phyloP scores from a whole-genome alignment of 2,797 vertebrate genomes.

The Tenualosa thibaudeaui region DNA sequence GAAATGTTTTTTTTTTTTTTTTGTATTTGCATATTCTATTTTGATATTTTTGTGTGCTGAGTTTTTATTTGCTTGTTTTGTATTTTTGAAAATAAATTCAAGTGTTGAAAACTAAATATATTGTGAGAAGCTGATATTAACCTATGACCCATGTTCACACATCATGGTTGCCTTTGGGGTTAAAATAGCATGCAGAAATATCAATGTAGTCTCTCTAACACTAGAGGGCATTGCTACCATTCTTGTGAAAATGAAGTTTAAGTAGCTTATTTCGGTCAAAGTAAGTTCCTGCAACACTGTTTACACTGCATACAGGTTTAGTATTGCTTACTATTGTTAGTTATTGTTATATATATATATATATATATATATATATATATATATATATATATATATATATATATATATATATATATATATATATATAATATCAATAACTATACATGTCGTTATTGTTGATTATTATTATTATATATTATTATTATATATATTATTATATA shows the following conservation, averaged over 20 bases:
- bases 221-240: slow-evolving; percentile 1
- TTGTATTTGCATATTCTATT: slow-evolving; percentile 84
- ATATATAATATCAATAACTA: too few species aligned
- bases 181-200: neutral
- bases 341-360: too few species aligned
- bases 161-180: neutral
- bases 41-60: slow-evolving; percentile 81
- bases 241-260: neutral
- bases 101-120: slow-evolving; percentile 54
- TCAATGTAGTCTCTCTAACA: neutral
- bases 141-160: neutral
- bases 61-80: slow-evolving; percentile 81
- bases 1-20: slow-evolving; percentile 46
- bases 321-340: too few species aligned
- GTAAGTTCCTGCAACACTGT: too few species aligned
- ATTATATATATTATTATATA: too few species aligned
- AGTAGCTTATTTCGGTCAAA: neutral
- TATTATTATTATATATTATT: too few species aligned
- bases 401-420: too few species aligned
- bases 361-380: too few species aligned
- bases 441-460: too few species aligned
- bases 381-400: too few species aligned
- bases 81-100: slow-evolving; percentile 83
- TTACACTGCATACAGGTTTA: too few species aligned
- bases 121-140: neutral